Base-by-base conservation (phyloP, 1,140 invertebrate species). In the Monochamus saltuarius region DNA sequence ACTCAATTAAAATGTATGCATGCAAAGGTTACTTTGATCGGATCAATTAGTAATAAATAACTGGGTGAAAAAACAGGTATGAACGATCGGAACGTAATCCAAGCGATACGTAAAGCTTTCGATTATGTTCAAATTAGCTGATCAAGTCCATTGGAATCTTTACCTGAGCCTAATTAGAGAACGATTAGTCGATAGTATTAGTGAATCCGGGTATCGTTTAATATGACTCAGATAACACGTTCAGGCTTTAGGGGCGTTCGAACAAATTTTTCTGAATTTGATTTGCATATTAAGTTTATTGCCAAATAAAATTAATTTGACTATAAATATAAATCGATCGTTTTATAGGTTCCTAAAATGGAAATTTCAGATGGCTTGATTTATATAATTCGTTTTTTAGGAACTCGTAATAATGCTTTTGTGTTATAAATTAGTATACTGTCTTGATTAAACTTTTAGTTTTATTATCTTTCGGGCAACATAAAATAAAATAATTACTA, bases 91-190 rank as follows among this genome's bases (percentile, higher is more conserved):
- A 54, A 54, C 46, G 54, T 47, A 61, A 56, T 61, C 59, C 29
- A 38, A 56, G 49, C 43, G 59, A 61, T 61, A 61, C 53, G 35
- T 29, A 50, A 61, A 45, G 37, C 56, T 36, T 46, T 59, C 61
- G 55, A 62, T 59, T 59, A 62, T 62, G 61, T 57, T 59, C 61
- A 54, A 63, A 63, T 63, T 63, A 63, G 61, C 61, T 65, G 63
- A 65, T 66, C 64, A 62, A 66, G 43, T 59, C 39, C 59, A 54
- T 63, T 39, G 64, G 64, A 62, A 66, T 66, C 60, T 65, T 45
- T 66, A 66, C 64, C 64, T 66, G 64, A 55, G 53, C 54, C 64
- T 66, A 66, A 66, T 66, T 66, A 66, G 64, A 59, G 61, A 58
- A 55, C 60, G 56, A 66, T 66, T 65, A 65, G 59, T 65, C 39